Conservation (phyloP, 2,888 invertebrate species). For the Chrysolina haemoptera region DNA sequence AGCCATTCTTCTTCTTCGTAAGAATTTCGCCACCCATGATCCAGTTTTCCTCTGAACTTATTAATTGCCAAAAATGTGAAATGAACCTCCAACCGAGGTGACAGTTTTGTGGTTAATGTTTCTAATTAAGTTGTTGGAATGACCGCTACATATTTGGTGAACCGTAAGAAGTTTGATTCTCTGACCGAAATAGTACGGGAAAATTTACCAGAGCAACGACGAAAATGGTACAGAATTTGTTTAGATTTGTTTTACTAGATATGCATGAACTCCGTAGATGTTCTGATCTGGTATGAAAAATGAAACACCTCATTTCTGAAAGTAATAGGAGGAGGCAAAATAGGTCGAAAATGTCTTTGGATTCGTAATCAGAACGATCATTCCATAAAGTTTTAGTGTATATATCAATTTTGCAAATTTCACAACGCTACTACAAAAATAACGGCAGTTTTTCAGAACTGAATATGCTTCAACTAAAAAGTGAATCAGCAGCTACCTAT, state of each 20-base stretch:
- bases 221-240: not conserved
- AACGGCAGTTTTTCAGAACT: too few relatives aligned
- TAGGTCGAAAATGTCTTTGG: too few relatives aligned
- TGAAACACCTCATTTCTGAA: not conserved
- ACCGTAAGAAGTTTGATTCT: slow-evolving; percentile 6
- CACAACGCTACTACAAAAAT: too few relatives aligned
- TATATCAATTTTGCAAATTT: too few relatives aligned
- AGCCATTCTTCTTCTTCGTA: slow-evolving; percentile 36
- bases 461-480: too few relatives aligned
- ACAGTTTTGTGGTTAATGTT: slow-evolving; percentile 20
- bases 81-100: slow-evolving; percentile 22
- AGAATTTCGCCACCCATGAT: slow-evolving; percentile 44
- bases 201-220: not conserved
- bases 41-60: slow-evolving; percentile 45
- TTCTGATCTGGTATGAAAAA: not conserved
- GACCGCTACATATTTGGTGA: slow-evolving; percentile 7
- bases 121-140: slow-evolving; percentile 23
- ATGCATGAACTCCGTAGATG: too few relatives aligned
- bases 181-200: not conserved
- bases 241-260: too few relatives aligned
- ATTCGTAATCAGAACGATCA: too few relatives aligned
- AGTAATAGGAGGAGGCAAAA: too few relatives aligned
- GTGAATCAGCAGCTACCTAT: too few relatives aligned
- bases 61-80: slow-evolving; percentile 46
- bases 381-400: too few relatives aligned